Base-by-base conservation (phyloP, 2,888 invertebrate genomes). In the Drosophila silvestris region DNA sequence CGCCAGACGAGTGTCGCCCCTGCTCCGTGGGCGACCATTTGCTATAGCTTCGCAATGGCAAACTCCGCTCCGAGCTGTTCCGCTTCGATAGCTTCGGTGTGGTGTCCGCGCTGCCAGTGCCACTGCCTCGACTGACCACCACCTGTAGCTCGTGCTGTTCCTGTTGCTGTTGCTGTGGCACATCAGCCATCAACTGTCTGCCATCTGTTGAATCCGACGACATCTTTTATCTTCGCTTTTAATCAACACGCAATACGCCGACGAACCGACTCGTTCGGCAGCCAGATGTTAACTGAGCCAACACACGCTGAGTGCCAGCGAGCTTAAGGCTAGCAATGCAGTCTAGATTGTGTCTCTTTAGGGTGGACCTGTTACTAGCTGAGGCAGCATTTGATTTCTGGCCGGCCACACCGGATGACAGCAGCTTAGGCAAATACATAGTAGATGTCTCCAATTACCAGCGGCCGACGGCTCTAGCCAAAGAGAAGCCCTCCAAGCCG, bases 1-100 rank as follows among this genome's bases (percentile, higher is more conserved):
- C 95, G 94, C 97, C 97, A 97, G 0, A 96, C 96, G 37, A 97
- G 93, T 0, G 97, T 97, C 58, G 96, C 94, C 0, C 96, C 54
- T 96, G 95, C 70, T 95, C 94, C 26, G 94, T 91, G 5, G 95
- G 94, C 30, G 95, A 94, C 95, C 95, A 95, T 81, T 94, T 93
- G 53, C 93, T 94, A 79, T 95, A 95, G 82, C 94, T 94, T 60
- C 94, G 86, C 63, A 93, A 54, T 3, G 93, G 93, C 33, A 93
- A 70, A 73, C 92, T 93, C 16, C 92, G 85, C 77, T 93, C 93
- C 6, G 91, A 92, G 72, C 92, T 92, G 72, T 92, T 92, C 14
- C 93, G 88, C 58, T 92, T 91, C 7, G 91, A 90, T 0, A 90
- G 56, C 54, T 88, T 79, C 2, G 92, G 91, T 4, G 91, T 74